These are phyloP conservation scores for Thysanoteuthis rhombus DNA, from an alignment of 2,888 invertebrate species.

Conservation along the genomic window DNA sequence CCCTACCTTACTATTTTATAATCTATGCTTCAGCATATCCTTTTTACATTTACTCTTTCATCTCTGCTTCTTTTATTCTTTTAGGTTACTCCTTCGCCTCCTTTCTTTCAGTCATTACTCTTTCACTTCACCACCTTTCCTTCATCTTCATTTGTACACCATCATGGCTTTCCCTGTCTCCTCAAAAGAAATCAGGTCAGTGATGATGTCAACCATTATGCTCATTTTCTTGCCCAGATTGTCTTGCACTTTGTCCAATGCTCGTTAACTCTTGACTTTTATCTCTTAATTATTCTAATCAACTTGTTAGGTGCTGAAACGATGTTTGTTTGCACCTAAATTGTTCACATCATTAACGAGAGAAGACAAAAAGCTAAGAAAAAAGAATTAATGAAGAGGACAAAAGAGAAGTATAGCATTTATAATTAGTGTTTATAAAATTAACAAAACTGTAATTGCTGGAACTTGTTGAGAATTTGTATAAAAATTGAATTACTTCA, in stretches of 20 bases:
- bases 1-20: too few species aligned
- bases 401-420: not conserved
- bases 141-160: not conserved
- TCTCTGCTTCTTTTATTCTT: not conserved
- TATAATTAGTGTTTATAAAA: not conserved
- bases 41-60: too few species aligned
- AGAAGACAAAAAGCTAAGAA: not conserved
- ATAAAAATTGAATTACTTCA: not conserved
- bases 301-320: not conserved
- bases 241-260: not conserved
- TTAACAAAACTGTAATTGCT: not conserved
- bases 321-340: conserved; percentile 12
- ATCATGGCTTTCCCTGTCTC: not conserved
- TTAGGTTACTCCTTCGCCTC: not conserved
- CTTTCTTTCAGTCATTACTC: too few species aligned
- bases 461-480: not conserved
- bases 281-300: conserved; percentile 12
- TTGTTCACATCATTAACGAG: conserved; percentile 12
- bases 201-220: not conserved
- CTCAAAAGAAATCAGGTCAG: not conserved
- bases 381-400: not conserved
- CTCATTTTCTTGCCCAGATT: not conserved
- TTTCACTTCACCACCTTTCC: not conserved
- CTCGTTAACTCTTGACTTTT: not conserved
- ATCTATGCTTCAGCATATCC: too few species aligned